These are phyloP conservation scores for Steinernema khuongi DNA, from an alignment of 1,140 invertebrate genomes.

Conservation along the genomic window DNA sequence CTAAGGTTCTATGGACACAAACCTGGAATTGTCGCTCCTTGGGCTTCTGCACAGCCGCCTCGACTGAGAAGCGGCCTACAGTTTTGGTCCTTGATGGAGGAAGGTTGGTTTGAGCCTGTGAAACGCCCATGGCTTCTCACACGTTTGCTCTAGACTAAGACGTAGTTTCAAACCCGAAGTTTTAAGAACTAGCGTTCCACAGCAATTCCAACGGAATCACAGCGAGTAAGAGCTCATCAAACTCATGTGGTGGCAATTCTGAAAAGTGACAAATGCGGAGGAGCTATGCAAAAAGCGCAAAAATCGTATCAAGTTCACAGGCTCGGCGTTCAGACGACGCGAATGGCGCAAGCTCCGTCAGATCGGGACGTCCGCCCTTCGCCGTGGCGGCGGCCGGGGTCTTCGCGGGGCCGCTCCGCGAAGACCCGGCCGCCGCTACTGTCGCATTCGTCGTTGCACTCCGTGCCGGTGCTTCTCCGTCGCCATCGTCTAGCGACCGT, in stretches of 20 bases:
- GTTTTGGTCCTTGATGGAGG: neutral
- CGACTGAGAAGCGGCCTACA: slow-evolving; percentile 19
- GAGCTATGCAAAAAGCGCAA: neutral
- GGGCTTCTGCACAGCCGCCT: slow-evolving; percentile 33
- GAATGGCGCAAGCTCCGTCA: no score
- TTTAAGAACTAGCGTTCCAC: neutral
- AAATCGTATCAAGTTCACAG: no score
- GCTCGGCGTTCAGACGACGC: no score
- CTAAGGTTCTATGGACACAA: no score
- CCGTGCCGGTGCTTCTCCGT: no score
- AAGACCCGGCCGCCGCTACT: no score
- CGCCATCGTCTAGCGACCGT: no score
- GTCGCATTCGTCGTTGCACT: no score
- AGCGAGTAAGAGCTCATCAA: neutral
- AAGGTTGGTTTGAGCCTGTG: neutral
- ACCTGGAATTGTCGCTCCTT: slow-evolving; percentile 50
- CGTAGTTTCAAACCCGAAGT: neutral
- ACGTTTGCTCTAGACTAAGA: neutral
- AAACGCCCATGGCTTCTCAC: slow-evolving; percentile 1
- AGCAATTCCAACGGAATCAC: slow-evolving; percentile 16
- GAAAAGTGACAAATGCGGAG: neutral
- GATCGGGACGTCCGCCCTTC: no score
- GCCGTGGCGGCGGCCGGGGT: no score
- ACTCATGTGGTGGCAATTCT: neutral
- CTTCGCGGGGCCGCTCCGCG: no score